Evolutionary conservation across 2,113 vertebrate species (phyloP), one percentile per base, ranked within the genome.

Genomic region (Burhinus bistriatus): DNA sequence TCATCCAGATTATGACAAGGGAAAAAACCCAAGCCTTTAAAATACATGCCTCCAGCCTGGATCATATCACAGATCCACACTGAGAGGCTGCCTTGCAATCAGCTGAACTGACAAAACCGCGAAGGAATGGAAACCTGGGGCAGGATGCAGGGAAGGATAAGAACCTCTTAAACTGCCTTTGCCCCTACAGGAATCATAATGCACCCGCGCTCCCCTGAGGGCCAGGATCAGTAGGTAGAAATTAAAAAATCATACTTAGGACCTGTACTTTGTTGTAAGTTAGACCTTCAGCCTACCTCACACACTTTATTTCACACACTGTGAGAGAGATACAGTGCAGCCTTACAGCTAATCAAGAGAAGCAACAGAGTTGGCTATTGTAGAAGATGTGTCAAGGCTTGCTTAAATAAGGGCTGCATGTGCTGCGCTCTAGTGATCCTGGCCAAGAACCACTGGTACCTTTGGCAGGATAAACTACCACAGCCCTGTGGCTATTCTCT

Each of bases 121-220:
- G 2, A 62, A 68, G 52, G 52, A 89, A 68, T 10, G 15, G 77
- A 84, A 91, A 76, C 23, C 29, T 45, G 32, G 2, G 23, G 22
- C 36, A 84, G 62, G 49, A 88, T 29, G 34, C 73, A 59, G 62
- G 29, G 30, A 75, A 70, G 15, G 32, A 75, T 9, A 26, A 89
- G 58, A 92, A 47, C 23, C 29, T 87, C 30, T 23, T 66, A 45
- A 68, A 65, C 16, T 47, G 32, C 58, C 64, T 62, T 77, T 89
- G 52, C 27, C 45, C 30, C 16, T 36, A 26, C 6, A 54, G 20
- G 40, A 71, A 65, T 55, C 40, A 49, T 45, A 55, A 66, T 0
- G 3, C 19, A 70, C 42, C 12, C 2, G 0, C 13, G 4, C 5
- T 36, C 49, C 34, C 38, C 54, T 5, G 6, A 51, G 32, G 40